These are phyloP conservation scores for Trogon melanurus DNA, from an alignment of 2,113 vertebrate species.

Conservation along the genomic window DNA sequence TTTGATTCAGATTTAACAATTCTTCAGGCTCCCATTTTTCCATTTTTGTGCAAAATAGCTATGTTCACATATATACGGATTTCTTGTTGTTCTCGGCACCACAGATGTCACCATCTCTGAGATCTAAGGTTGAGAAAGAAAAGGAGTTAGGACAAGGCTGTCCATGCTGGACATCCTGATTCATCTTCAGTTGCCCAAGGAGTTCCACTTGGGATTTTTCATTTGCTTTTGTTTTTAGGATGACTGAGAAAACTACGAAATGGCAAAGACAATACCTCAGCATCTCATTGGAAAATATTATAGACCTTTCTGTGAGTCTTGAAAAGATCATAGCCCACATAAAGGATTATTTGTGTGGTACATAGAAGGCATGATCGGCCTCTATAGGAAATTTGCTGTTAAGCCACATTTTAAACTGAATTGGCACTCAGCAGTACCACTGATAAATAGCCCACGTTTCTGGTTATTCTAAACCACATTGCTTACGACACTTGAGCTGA, in stretches of 20 bases:
- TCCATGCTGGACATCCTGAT: not conserved
- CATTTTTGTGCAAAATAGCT: not conserved
- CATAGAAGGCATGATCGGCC: not conserved
- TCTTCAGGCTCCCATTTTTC: not conserved
- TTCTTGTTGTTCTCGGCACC: not conserved
- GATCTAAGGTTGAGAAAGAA: not conserved
- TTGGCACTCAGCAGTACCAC: fast-evolving
- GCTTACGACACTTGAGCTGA: not conserved
- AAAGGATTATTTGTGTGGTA: not conserved
- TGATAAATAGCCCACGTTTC: not conserved
- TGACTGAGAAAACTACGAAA: not conserved
- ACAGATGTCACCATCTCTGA: not conserved
- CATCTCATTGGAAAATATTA: fast-evolving
- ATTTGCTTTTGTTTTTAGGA: not conserved
- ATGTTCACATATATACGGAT: not conserved
- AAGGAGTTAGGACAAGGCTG: not conserved
- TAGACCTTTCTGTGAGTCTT: not conserved
- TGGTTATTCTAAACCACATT: not conserved
- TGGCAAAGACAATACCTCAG: not conserved
- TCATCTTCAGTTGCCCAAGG: not conserved
- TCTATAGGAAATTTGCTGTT: not conserved
- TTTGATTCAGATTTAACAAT: not conserved
- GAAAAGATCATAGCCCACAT: not conserved
- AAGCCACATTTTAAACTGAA: not conserved
- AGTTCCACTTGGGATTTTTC: not conserved